Conservation (phyloP, 2,888 invertebrate species). For the Thumatha senex region DNA sequence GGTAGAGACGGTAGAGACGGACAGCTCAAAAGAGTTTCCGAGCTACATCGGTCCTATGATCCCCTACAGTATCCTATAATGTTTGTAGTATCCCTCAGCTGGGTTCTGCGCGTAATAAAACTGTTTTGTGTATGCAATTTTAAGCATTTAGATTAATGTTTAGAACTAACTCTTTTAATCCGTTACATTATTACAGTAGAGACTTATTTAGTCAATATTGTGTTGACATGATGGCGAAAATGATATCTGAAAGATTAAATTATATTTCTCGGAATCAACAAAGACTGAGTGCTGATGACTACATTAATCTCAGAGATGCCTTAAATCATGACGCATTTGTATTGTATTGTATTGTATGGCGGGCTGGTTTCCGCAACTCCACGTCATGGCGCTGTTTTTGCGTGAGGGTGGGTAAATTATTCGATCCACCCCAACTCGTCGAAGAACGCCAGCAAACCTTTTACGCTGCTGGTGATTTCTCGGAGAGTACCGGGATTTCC, state of each 20-base stretch:
- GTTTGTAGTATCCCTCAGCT: constrained; percentile 7
- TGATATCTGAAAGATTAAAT: not conserved
- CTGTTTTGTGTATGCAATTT: constrained; percentile 30
- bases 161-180: constrained; percentile 22
- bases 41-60: constrained; percentile 15
- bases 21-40: too few species aligned
- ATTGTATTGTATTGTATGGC: too few species aligned
- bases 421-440: too few species aligned
- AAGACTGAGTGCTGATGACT: not conserved
- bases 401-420: too few species aligned
- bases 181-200: constrained; percentile 23
- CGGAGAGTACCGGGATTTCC: too few species aligned
- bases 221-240: constrained; percentile 4
- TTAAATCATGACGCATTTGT: not conserved
- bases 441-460: too few species aligned
- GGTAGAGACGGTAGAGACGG: constrained; percentile 20
- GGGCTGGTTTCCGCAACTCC: too few species aligned
- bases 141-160: constrained; percentile 32
- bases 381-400: too few species aligned
- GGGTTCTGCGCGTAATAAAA: constrained; percentile 25
- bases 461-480: too few species aligned
- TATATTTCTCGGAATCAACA: not conserved
- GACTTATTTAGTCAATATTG: constrained; percentile 25
- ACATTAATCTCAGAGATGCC: not conserved
- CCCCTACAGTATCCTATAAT: constrained; percentile 30